Evolutionary conservation across 2,797 vertebrate genomes (phyloP), one percentile per base, ranked within the genome.

Genomic region (Sciurus vulgaris): DNA sequence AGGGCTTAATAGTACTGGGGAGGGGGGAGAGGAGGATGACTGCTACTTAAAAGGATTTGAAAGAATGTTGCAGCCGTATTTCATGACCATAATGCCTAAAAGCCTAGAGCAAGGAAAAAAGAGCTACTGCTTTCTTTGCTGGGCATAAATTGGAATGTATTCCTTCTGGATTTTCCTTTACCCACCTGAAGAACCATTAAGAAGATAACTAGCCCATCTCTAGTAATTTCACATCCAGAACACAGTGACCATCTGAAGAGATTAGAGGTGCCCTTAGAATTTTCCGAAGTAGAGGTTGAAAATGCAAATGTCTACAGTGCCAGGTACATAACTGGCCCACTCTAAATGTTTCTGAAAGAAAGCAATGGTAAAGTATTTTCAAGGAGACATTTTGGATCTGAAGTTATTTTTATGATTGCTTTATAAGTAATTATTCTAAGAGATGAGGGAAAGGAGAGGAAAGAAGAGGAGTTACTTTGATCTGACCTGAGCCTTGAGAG

Each of bases 41-140:
- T 97, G 98, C 72, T 96, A 81, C 96, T 98, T 97, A 96, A 97
- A 97, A 98, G 97, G 97, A 85, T 86, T 95, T 97, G 95, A 47
- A 96, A 98, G 96, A 97, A 97, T 88, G 84, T 74, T 51, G 79
- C 82, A 97, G 65, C 49, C 91, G 87, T 96, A 97, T 97, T 97
- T 97, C 93, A 95, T 93, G 63, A 92, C 88, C 11, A 14, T 0
- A 33, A 72, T 81, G 67, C 95, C 89, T 96, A 97, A 97, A 94
- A 96, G 94, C 97, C 97, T 97, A 63, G 30, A 90, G 94, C n/a
- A 83, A 28, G 2, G 84, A 84, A 4, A 65, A 94, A 86, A n/a
- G 73, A 81, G 72, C 61, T 91, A 95, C 63, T 33, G 78, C 76
- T 93, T 91, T 72, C 90, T 97, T 97, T 92, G 86, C 91, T 91